A percentile compares a stretch with the other conserved stretches of the same genome.
Evolutionary conservation across 2,888 invertebrate genomes (phyloP).

Genomic region (Julus scandinavius): DNA sequence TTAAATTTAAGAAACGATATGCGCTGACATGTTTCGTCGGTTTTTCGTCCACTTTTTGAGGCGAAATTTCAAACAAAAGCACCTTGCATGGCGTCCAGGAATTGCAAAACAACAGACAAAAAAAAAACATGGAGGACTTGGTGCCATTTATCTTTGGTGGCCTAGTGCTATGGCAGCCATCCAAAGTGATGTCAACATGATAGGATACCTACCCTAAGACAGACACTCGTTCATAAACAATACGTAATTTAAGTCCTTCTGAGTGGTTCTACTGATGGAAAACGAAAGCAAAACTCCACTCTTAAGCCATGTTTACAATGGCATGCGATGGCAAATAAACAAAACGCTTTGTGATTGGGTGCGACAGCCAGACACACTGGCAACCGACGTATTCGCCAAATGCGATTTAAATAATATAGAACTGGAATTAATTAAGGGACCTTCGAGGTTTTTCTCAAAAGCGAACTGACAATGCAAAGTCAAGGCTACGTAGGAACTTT

Average conservation of each 20-base stretch:
- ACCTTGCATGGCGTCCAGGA: not conserved
- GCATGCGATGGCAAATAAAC: not conserved
- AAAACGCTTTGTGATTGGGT: slow-evolving; percentile 31
- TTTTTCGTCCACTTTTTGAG: slow-evolving; percentile 22
- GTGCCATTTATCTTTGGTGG: not conserved
- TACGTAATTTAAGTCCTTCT: slow-evolving; percentile 31
- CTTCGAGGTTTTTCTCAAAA: not conserved
- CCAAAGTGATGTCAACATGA: slow-evolving; percentile 37
- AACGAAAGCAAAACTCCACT: slow-evolving; percentile 20
- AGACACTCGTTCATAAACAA: slow-evolving; percentile 13
- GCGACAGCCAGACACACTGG: slow-evolving; percentile 38
- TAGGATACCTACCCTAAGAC: not conserved
- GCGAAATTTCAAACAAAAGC: not conserved
- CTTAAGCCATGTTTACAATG: slow-evolving; percentile 23
- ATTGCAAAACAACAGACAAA: not conserved
- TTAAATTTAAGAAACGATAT: slow-evolving; percentile 37
- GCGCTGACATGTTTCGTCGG: slow-evolving; percentile 20
- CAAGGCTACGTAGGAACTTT: not conserved
- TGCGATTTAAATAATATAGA: slow-evolving; percentile 39
- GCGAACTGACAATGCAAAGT: slow-evolving; percentile 11
- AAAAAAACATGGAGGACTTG: not conserved
- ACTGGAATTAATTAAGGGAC: slow-evolving; percentile 43
- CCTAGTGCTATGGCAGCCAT: not conserved
- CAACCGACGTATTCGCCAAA: not conserved
- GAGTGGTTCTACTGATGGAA: slow-evolving; percentile 24